Base-by-base conservation (phyloP, 2,797 vertebrate genomes). In the Gallinago solitaria region DNA sequence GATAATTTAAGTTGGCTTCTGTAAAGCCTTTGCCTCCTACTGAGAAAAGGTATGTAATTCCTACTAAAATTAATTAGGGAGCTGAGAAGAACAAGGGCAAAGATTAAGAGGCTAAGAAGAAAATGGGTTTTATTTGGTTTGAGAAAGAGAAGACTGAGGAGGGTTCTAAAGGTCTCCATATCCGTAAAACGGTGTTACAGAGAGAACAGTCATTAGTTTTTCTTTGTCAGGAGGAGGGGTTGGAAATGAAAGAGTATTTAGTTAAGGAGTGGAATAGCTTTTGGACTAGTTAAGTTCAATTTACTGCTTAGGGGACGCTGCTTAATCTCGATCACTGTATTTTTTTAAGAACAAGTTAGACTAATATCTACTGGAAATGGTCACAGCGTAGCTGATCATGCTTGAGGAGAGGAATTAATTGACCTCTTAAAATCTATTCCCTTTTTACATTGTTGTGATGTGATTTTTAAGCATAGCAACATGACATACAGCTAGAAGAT, bases 71-170 rank as follows among this genome's bases (percentile, higher is more conserved):
- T 59, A 87, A 57, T 75, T 70, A 69, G 24, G 25, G 32, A 56
- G 32, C 24, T 82, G 54, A 89, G 83, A 94, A 90, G 30, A 89
- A 65, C 81, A 84, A 35, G 50, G 76, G 21, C 41, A 59, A 56
- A 84, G 64, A 39, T 79, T 54, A 76, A 28, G 30, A 84, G 17
- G 13, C 51, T 73, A 54, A 48, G 63, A 74, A 25, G 53, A 61
- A 80, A 85, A 67, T 57, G 28, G 27, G 6, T 53, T 85, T 94
- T 32, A 51, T 89, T 94, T 95, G 27, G 7, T 80, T 93, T 77
- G 45, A 87, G 63, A 73, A 93, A 75, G n/a, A 85, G 23, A 87
- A 68, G 68, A 43, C 39, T 60, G 32, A 41, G 14, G 19, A 75
- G 28, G 20, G 16, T 70, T 0, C 0, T 90, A 50, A 68, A 67